Percentiles rank a stretch among this genome's conserved stretches.
Evolutionary conservation across 2,113 vertebrate genomes (phyloP).

Genomic region (Bubo blakistoni): DNA sequence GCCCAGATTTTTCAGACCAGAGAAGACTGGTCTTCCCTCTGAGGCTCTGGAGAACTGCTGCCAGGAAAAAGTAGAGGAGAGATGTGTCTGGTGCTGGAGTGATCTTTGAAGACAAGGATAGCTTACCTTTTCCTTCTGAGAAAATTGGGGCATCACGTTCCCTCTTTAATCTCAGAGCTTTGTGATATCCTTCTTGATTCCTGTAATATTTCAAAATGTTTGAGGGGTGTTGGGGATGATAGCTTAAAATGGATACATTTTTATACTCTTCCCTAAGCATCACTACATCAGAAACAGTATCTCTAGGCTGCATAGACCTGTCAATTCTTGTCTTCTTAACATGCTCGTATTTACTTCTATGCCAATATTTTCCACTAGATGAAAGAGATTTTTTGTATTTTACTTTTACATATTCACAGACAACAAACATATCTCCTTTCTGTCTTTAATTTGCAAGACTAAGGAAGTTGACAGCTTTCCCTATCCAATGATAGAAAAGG

Average conservation of each 20-base stretch:
- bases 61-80: neutral
- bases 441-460: neutral
- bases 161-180: neutral
- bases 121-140: neutral
- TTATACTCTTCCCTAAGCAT: neutral
- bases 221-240: neutral
- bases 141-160: neutral
- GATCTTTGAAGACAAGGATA: neutral
- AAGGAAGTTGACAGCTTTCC: neutral
- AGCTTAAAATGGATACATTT: neutral
- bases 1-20: neutral
- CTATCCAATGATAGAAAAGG: neutral
- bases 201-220: neutral
- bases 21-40: neutral
- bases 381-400: neutral
- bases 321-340: neutral
- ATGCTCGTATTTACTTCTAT: neutral
- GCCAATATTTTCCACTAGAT: neutral
- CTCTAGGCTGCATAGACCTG: neutral
- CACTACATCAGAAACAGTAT: neutral
- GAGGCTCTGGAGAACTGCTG: neutral
- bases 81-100: neutral
- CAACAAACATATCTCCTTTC: neutral
- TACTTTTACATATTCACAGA: neutral
- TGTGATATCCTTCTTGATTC: neutral